These are phyloP conservation scores for Pristionchus exspectatus DNA, from an alignment of 2,888 invertebrate genomes.

Conservation along the genomic window DNA sequence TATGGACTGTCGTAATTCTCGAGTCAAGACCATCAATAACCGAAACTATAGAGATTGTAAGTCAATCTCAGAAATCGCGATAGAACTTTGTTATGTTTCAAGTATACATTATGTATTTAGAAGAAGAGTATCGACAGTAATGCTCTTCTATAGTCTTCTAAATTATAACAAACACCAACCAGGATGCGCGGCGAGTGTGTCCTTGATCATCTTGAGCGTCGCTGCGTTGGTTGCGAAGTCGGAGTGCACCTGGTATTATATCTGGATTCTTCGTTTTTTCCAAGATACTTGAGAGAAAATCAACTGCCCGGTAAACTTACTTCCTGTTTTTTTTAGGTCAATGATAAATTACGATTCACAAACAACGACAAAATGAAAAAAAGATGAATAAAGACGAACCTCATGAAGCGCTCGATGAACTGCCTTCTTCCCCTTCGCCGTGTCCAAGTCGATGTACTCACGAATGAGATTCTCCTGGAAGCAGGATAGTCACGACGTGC, in stretches of 20 bases:
- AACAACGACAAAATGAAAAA: background rate
- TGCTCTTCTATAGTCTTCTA: background rate
- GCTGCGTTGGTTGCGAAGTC: constrained; percentile 32
- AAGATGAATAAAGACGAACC: background rate
- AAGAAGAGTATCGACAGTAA: background rate
- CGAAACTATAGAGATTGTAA: too few species aligned
- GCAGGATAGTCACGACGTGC: background rate
- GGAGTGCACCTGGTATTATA: constrained; percentile 41
- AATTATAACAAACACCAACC: background rate
- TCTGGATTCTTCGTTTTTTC: too few species aligned
- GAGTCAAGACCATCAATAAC: too few species aligned
- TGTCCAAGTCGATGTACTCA: constrained; percentile 41
- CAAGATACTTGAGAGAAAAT: too few species aligned
- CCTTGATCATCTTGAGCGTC: constrained; percentile 44
- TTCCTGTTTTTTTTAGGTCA: too few species aligned
- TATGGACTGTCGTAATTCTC: too few species aligned
- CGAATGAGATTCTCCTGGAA: constrained; percentile 37
- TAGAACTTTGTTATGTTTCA: background rate
- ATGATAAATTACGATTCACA: too few species aligned
- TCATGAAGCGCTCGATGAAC: constrained; percentile 13
- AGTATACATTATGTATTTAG: background rate
- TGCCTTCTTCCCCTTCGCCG: constrained; percentile 6
- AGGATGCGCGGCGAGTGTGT: constrained; percentile 26
- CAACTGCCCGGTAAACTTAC: too few species aligned
- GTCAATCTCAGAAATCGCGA: too few species aligned